A percentile compares a stretch with the other conserved stretches of the same genome.
phyloP scores from a whole-genome alignment of 2,113 vertebrate species.

The Pluvialis apricaria region DNA sequence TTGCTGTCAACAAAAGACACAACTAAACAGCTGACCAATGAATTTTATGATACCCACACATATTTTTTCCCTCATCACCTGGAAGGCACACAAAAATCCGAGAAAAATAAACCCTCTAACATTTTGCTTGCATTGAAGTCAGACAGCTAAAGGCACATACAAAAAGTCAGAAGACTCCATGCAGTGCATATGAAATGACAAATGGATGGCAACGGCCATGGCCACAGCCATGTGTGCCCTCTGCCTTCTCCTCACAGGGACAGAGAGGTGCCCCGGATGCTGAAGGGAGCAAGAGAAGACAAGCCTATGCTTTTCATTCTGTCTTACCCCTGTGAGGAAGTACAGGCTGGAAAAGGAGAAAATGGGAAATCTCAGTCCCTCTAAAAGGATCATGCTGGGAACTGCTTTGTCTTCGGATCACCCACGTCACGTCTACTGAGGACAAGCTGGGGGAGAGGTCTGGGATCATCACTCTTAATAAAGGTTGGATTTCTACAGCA shows the following conservation, averaged over 20 bases:
- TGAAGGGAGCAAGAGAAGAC: neutral
- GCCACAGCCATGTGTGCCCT: neutral
- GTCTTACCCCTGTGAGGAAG: neutral
- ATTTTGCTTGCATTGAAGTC: neutral
- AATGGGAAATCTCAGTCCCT: neutral
- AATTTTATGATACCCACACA: neutral
- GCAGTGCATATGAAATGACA: neutral
- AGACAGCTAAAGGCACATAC: neutral
- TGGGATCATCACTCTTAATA: neutral
- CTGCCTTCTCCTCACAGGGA: neutral
- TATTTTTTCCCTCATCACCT: neutral
- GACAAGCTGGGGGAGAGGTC: neutral
- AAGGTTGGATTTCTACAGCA: neutral
- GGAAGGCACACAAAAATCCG: neutral
- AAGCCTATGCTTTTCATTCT: neutral
- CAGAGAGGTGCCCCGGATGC: rapidly evolving
- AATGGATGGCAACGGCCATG: neutral
- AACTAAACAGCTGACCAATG: neutral
- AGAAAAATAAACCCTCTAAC: neutral
- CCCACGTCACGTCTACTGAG: neutral
- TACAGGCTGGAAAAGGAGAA: neutral
- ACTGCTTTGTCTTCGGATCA: neutral
- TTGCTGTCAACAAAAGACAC: neutral
- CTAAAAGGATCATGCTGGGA: neutral
- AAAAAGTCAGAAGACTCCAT: neutral